Conservation (phyloP, 2,888 invertebrate species). For the Cataglyphis rosenhaueri region DNA sequence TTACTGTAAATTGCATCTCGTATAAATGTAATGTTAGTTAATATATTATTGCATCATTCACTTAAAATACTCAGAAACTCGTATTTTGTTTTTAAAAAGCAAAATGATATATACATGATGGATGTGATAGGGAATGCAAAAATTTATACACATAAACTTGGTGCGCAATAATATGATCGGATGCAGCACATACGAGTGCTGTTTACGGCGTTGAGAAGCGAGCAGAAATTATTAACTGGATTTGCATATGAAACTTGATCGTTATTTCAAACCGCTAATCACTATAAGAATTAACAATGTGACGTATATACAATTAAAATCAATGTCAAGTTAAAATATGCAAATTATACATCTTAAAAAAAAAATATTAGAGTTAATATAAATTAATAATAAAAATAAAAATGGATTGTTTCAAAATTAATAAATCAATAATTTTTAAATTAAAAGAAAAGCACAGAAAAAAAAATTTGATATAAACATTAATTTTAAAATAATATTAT, state of each 20-base stretch:
- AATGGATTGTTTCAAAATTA: neutral
- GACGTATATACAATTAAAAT: neutral
- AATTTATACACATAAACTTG: slow-evolving; percentile 23
- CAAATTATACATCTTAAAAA: neutral
- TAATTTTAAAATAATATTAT: neutral
- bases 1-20: neutral
- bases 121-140: slow-evolving; percentile 21
- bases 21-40: neutral
- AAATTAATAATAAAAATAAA: neutral
- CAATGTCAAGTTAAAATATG: neutral
- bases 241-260: slow-evolving; percentile 2
- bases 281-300: neutral
- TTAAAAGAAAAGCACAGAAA: neutral
- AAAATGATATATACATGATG: slow-evolving; percentile 11
- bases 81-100: neutral
- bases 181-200: slow-evolving; percentile 10
- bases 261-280: neutral
- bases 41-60: slow-evolving; percentile 4
- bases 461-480: neutral
- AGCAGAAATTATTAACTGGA: slow-evolving; percentile 40
- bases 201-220: slow-evolving; percentile 4
- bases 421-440: neutral
- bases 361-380: neutral
- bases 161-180: slow-evolving; percentile 7
- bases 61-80: slow-evolving; percentile 24